Evolutionary conservation across 2,888 invertebrate species (phyloP).

Genomic region (Drosophila pseudotakahashii): DNA sequence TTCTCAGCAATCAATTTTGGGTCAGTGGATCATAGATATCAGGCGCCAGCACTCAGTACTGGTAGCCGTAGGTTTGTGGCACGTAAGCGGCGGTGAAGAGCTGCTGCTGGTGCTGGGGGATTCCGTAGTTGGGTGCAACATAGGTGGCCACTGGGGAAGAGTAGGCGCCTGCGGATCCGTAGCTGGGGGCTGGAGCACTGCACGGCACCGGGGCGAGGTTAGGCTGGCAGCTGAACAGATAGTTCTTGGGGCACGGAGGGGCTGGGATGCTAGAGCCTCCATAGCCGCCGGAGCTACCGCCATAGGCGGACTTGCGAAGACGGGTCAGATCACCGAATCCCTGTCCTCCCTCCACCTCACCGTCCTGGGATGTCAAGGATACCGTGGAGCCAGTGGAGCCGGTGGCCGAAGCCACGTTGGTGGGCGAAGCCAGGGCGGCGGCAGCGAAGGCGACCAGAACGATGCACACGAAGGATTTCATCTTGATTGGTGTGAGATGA

Average conservation of each 20-base stretch:
- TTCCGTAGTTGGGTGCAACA: slow-evolving; percentile 67
- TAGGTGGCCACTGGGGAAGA: slow-evolving; percentile 75
- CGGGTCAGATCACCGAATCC: slow-evolving; percentile 69
- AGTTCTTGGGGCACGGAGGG: slow-evolving; percentile 80
- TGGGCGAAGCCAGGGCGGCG: slow-evolving; percentile 60
- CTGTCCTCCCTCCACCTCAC: slow-evolving; percentile 56
- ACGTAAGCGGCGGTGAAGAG: slow-evolving; percentile 57
- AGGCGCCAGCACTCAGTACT: slow-evolving; percentile 55
- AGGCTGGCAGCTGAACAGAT: slow-evolving; percentile 79
- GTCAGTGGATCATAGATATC: background rate
- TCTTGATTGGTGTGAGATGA: slow-evolving; percentile 52
- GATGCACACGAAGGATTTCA: slow-evolving; percentile 78
- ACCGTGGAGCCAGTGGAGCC: slow-evolving; percentile 26
- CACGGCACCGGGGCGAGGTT: slow-evolving; percentile 77
- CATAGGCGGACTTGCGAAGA: slow-evolving; percentile 76
- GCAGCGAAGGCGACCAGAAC: slow-evolving; percentile 64
- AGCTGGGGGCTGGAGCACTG: slow-evolving; percentile 59
- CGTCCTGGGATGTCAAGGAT: slow-evolving; percentile 49
- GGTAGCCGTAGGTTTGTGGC: slow-evolving; percentile 62
- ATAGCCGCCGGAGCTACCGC: slow-evolving; percentile 63
- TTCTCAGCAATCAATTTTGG: slow-evolving; percentile 34
- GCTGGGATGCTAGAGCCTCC: slow-evolving; percentile 65
- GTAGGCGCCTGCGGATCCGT: slow-evolving; percentile 76
- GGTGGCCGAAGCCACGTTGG: slow-evolving; percentile 29
- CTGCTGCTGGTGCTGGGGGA: slow-evolving; percentile 67